Conservation (phyloP, 1,140 invertebrate genomes). For the Drosophila virilis region DNA sequence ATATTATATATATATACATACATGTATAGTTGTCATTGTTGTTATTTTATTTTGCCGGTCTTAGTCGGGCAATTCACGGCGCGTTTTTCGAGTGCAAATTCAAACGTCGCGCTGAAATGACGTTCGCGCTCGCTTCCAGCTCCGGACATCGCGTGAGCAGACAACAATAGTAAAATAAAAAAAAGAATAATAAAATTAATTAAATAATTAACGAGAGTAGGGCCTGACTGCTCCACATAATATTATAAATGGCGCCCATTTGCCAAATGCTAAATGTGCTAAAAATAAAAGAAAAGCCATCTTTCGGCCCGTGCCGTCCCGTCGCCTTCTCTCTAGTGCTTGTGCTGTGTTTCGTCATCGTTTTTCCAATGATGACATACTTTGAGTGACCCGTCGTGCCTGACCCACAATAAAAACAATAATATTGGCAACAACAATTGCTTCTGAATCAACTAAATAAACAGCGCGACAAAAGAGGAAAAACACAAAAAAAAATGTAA, state of each 20-base stretch:
- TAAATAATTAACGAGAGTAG: slow-evolving; percentile 62
- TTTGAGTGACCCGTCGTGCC: slow-evolving; percentile 42
- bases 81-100: slow-evolving; percentile 67
- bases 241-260: slow-evolving; percentile 55
- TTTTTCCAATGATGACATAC: slow-evolving; percentile 51
- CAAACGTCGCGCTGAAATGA: slow-evolving; percentile 68
- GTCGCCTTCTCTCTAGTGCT: slow-evolving; percentile 5
- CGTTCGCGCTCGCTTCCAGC: slow-evolving; percentile 40
- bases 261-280: slow-evolving; percentile 49
- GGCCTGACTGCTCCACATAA: slow-evolving; percentile 2
- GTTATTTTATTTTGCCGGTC: slow-evolving; percentile 37
- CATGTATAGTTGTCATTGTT: slow-evolving; percentile 18
- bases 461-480: slow-evolving; percentile 31
- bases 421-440: slow-evolving; percentile 26
- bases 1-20: not conserved
- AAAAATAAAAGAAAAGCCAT: slow-evolving; percentile 59
- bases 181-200: slow-evolving; percentile 57
- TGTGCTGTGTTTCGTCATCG: slow-evolving; percentile 64
- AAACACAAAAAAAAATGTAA: slow-evolving; percentile 66
- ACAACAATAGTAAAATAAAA: slow-evolving; percentile 21
- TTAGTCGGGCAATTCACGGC: slow-evolving; percentile 19
- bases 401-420: slow-evolving; percentile 44
- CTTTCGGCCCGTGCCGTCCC: not conserved
- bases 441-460: not conserved
- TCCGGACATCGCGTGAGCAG: slow-evolving; percentile 55